phyloP scores from a whole-genome alignment of 2,888 invertebrate genomes.

The Melinaea marsaeus region DNA sequence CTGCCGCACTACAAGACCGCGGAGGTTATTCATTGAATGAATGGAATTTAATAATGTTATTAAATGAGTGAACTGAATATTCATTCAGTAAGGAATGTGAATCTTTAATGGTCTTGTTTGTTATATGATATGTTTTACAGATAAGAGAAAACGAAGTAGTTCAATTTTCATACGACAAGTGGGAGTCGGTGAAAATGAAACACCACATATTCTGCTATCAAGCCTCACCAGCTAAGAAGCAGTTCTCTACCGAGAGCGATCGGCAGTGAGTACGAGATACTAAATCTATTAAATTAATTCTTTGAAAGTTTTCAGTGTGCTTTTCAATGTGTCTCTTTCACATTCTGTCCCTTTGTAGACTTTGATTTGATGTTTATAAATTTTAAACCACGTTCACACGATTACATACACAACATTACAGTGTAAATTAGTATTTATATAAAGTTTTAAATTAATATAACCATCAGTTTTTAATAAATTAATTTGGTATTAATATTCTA shows the following conservation, averaged over 20 bases:
- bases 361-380: too few relatives aligned
- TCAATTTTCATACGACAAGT: constrained; percentile 88
- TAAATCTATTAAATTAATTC: not conserved
- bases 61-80: not conserved
- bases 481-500: constrained; percentile 28
- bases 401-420: not conserved
- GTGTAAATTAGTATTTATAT: not conserved
- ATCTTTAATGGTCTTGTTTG: not conserved
- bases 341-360: too few relatives aligned
- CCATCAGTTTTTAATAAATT: not conserved
- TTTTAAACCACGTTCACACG: too few relatives aligned
- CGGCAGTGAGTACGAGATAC: constrained; percentile 62
- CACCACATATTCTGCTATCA: constrained; percentile 94
- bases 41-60: too few relatives aligned
- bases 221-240: constrained; percentile 89
- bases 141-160: constrained; percentile 90
- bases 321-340: not conserved
- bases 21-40: constrained; percentile 73
- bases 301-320: not conserved
- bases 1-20: constrained; percentile 90
- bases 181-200: constrained; percentile 91
- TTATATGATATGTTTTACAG: constrained; percentile 51
- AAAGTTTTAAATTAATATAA: not conserved
- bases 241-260: constrained; percentile 87
- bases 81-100: not conserved